These are phyloP conservation scores for Popillia japonica DNA, from an alignment of 1,140 invertebrate species.

Conservation along the genomic window DNA sequence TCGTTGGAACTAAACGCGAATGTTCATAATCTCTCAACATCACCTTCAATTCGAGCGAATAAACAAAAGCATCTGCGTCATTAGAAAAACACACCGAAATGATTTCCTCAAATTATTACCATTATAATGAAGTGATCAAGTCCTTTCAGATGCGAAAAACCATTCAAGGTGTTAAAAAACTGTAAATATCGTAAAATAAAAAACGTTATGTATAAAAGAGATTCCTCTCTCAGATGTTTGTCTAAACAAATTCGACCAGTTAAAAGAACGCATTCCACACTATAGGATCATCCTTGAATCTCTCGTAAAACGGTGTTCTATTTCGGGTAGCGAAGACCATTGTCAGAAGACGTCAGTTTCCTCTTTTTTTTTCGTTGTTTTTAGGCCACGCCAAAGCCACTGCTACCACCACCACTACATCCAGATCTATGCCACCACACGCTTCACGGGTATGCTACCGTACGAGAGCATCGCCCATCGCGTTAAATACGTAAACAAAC, in stretches of 20 bases:
- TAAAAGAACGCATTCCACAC: background rate
- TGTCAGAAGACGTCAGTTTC: background rate
- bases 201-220: background rate
- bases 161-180: slow-evolving; percentile 18
- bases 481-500: slow-evolving; percentile 14
- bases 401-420: background rate
- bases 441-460: background rate
- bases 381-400: slow-evolving; percentile 10
- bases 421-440: background rate
- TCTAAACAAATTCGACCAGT: background rate
- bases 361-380: background rate
- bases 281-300: background rate
- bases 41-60: background rate
- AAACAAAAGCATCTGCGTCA: background rate
- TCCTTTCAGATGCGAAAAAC: slow-evolving; percentile 18
- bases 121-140: slow-evolving; percentile 11
- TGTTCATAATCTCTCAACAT: background rate
- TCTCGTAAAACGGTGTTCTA: background rate
- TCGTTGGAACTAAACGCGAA: background rate
- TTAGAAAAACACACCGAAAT: background rate
- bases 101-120: slow-evolving; percentile 7
- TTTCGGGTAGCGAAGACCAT: background rate
- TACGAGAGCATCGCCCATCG: slow-evolving; percentile 15
- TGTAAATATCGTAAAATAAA: slow-evolving; percentile 4
- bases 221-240: background rate